Percentiles rank a stretch among this genome's conserved stretches.
Conservation (phyloP, 2,888 invertebrate genomes). For the Aricia artaxerxes region DNA sequence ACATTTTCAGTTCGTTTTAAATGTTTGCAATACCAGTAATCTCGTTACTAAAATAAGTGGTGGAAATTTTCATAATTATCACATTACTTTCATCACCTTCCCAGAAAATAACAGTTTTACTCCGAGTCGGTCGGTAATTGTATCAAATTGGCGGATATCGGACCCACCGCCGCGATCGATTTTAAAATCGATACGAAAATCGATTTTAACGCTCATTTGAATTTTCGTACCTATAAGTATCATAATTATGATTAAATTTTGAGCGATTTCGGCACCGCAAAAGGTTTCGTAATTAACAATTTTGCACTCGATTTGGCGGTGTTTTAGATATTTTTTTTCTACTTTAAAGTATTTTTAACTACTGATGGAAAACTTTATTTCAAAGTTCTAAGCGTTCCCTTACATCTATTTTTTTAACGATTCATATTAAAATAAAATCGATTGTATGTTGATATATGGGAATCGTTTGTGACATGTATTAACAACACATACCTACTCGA, state of each 20-base stretch:
- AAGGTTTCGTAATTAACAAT: slow-evolving; percentile 12
- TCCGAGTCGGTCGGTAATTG: slow-evolving; percentile 45
- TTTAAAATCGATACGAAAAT: slow-evolving; percentile 50
- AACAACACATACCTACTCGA: slow-evolving; percentile 3
- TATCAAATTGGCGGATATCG: slow-evolving; percentile 50
- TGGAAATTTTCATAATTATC: slow-evolving; percentile 12
- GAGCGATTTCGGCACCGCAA: slow-evolving; percentile 34
- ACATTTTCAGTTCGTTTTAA: not conserved
- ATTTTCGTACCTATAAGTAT: slow-evolving; percentile 28
- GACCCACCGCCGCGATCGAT: slow-evolving; percentile 41
- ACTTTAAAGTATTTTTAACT: too few species aligned
- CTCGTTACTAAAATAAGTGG: slow-evolving; percentile 4
- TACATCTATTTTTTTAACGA: not conserved
- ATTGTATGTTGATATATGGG: not conserved
- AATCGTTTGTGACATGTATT: not conserved
- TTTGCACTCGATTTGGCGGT: not conserved
- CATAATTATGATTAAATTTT: not conserved
- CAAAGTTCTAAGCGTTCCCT: not conserved
- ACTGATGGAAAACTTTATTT: too few species aligned
- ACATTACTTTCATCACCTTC: slow-evolving; percentile 26
- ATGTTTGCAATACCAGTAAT: not conserved
- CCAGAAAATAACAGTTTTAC: slow-evolving; percentile 28
- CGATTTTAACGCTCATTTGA: slow-evolving; percentile 28
- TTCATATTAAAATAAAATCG: not conserved
- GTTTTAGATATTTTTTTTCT: not conserved